These are phyloP conservation scores for Lysandra bellargus DNA, from an alignment of 2,888 invertebrate genomes.

Conservation along the genomic window DNA sequence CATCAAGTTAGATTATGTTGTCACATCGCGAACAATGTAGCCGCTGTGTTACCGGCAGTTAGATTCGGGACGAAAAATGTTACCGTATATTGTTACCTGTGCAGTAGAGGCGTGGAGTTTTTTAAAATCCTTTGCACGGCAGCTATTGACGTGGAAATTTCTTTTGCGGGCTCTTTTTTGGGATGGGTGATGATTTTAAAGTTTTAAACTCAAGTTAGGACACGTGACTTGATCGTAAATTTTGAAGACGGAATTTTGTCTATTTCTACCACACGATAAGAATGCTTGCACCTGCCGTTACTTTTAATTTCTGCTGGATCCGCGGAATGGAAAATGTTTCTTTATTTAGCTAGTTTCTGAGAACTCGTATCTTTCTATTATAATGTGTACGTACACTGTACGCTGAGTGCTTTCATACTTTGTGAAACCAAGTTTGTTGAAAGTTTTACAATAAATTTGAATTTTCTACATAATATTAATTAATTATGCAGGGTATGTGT, in stretches of 20 bases:
- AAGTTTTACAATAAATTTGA: not conserved
- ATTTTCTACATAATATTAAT: not conserved
- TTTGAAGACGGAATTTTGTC: not conserved
- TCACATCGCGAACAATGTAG: constrained; percentile 37
- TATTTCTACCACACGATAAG: too few relatives aligned
- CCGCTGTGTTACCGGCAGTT: constrained; percentile 14
- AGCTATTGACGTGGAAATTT: too few relatives aligned
- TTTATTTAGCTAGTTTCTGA: not conserved
- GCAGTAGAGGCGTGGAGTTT: not conserved
- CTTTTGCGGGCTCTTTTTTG: not conserved
- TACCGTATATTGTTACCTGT: not conserved
- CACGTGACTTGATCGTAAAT: not conserved
- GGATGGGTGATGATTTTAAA: not conserved
- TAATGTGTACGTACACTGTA: not conserved
- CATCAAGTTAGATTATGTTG: constrained; percentile 40
- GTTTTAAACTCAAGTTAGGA: not conserved
- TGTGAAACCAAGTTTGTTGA: not conserved
- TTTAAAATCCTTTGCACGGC: not conserved
- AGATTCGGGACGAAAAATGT: constrained; percentile 25
- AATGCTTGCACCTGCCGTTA: not conserved
- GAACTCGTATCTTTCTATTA: not conserved
- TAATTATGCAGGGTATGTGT: not conserved
- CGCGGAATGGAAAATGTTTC: not conserved
- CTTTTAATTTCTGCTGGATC: not conserved
- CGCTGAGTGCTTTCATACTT: not conserved